Evolutionary conservation across 1,140 invertebrate genomes (phyloP).

Genomic region (Polypedilum pembai): DNA sequence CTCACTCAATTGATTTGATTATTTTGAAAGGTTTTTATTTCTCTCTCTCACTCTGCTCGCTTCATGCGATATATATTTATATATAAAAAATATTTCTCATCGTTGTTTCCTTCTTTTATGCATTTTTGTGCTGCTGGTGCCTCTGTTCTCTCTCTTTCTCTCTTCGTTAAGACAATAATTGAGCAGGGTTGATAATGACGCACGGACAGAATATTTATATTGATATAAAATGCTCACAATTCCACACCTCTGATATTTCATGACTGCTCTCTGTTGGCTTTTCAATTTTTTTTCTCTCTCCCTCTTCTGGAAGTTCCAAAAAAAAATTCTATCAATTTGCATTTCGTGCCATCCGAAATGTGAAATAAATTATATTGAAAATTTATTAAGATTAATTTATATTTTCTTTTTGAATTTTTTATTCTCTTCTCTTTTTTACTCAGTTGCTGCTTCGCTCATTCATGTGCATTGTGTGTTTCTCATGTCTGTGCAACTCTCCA

Average conservation of each 20-base stretch:
- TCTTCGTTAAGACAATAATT: constrained; percentile 9
- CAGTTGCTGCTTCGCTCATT: neutral
- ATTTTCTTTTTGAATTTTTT: neutral
- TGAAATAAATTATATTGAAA: constrained; percentile 20
- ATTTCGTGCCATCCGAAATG: constrained; percentile 16
- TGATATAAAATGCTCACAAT: too few species aligned
- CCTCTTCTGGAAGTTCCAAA: neutral
- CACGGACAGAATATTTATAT: too few species aligned
- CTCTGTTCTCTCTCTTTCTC: neutral
- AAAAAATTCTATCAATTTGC: constrained; percentile 14
- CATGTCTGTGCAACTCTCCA: too few species aligned
- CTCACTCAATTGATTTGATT: constrained; percentile 13
- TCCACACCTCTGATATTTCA: constrained; percentile 5
- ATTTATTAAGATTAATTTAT: constrained; percentile 20
- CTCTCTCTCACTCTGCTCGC: neutral
- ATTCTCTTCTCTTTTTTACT: neutral
- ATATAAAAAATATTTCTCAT: neutral
- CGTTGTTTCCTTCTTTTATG: neutral
- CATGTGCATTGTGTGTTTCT: too few species aligned
- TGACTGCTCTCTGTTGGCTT: constrained; percentile 15
- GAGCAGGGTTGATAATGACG: neutral
- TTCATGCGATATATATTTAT: constrained; percentile 4
- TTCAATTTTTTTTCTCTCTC: neutral
- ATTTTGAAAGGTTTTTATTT: constrained; percentile 5
- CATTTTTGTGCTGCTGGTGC: neutral